phyloP scores from a whole-genome alignment of 92 coral and sea anemone species.

The Palythoa grandis region DNA sequence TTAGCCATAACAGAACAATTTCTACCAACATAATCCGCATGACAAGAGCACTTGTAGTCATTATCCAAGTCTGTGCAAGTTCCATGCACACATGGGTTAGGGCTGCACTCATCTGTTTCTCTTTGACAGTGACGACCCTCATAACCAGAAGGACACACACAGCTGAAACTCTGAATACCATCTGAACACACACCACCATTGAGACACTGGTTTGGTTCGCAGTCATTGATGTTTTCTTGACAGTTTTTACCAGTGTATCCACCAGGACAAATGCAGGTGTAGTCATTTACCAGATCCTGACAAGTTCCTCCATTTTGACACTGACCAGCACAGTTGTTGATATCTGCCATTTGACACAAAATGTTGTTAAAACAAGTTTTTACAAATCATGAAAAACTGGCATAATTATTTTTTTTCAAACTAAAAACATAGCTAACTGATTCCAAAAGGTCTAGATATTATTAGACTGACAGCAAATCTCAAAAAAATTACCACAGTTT shows the following conservation, averaged over 20 bases:
- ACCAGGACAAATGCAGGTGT: conserved; percentile 69
- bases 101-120: conserved; percentile 73
- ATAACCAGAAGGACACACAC: conserved; percentile 89
- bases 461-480: too few species aligned
- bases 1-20: conserved; percentile 69
- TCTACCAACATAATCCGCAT: conserved; percentile 75
- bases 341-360: conserved; percentile 51
- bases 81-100: conserved; percentile 88
- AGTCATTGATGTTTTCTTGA: conserved; percentile 69
- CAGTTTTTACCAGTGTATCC: conserved; percentile 83
- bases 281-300: conserved; percentile 77
- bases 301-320: conserved; percentile 87
- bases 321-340: conserved; percentile 92
- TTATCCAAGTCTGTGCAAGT: conserved; percentile 75
- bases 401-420: background rate
- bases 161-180: conserved; percentile 68
- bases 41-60: conserved; percentile 86
- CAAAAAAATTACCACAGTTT: too few species aligned
- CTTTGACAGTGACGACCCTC: conserved; percentile 74
- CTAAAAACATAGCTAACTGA: too few species aligned
- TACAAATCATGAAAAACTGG: background rate
- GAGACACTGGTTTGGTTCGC: conserved; percentile 76
- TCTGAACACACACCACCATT: conserved; percentile 87
- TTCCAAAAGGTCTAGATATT: too few species aligned
- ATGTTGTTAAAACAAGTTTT: background rate